Percentiles rank a stretch among this genome's conserved stretches.
Conservation (phyloP, 35 echinoderm and acorn worm genomes). For the Apostichopus californicus region DNA sequence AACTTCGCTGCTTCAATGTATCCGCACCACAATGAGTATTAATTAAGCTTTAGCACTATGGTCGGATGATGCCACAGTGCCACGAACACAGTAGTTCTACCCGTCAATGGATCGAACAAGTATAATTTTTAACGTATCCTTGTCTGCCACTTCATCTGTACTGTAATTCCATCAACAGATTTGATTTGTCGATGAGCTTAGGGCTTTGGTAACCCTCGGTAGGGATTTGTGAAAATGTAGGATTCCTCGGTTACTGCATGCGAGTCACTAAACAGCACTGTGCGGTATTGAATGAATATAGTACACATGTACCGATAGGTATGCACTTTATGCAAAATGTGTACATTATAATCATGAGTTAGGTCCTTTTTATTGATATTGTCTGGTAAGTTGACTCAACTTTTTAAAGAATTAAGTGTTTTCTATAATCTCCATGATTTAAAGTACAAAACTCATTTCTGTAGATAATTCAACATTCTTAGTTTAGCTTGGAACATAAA, state of each 20-base stretch:
- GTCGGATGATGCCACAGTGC: neutral
- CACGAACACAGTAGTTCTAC: neutral
- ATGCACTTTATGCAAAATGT: too few relatives aligned
- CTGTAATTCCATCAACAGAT: neutral
- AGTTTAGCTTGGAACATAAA: too few relatives aligned
- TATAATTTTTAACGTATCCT: neutral
- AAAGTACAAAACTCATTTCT: too few relatives aligned
- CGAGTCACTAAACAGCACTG: too few relatives aligned
- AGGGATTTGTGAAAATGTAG: neutral
- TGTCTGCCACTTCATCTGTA: neutral
- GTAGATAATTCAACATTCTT: too few relatives aligned
- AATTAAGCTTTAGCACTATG: neutral
- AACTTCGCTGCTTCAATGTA: neutral
- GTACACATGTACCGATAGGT: too few relatives aligned
- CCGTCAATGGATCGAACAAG: neutral
- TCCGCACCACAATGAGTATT: neutral
- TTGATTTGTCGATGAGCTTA: neutral
- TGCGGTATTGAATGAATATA: too few relatives aligned
- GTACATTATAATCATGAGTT: too few relatives aligned
- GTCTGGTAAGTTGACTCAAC: too few relatives aligned
- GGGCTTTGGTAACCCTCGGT: neutral
- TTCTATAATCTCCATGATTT: too few relatives aligned
- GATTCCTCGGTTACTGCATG: neutral
- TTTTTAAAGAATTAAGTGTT: too few relatives aligned
- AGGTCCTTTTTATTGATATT: too few relatives aligned